These are phyloP conservation scores for Listrodromus nycthemerus DNA, from an alignment of 2,888 invertebrate species.

Conservation along the genomic window DNA sequence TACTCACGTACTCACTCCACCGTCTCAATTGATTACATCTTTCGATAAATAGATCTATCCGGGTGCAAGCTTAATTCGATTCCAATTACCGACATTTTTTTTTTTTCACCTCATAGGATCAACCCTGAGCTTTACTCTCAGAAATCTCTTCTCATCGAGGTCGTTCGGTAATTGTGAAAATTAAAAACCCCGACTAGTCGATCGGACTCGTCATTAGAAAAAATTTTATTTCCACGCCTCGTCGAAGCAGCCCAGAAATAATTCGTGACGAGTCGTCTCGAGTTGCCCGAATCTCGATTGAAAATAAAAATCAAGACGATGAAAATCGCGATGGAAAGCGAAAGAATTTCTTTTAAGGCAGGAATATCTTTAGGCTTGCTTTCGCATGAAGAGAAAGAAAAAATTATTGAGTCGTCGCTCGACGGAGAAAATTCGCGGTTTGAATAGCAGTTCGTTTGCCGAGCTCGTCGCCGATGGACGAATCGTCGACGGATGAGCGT, in stretches of 20 bases:
- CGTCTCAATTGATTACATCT: not conserved
- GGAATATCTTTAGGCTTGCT: not conserved
- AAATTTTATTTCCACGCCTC: not conserved
- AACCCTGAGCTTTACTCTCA: not conserved
- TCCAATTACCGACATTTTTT: not conserved
- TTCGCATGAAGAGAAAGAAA: conserved; percentile 9
- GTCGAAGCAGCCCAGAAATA: not conserved
- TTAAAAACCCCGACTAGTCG: not conserved
- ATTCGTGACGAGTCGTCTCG: too few relatives aligned
- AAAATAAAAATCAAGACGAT: too few relatives aligned
- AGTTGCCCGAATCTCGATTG: not conserved
- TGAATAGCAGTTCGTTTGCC: conserved; percentile 76
- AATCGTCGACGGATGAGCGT: conserved; percentile 25
- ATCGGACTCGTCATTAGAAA: not conserved
- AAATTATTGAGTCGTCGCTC: not conserved
- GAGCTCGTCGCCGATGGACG: conserved; percentile 43
- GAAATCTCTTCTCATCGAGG: not conserved
- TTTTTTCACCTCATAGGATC: not conserved
- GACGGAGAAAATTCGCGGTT: conserved; percentile 29
- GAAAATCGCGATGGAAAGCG: not conserved
- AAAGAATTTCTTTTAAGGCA: too few relatives aligned
- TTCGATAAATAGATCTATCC: not conserved
- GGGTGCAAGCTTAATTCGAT: conserved; percentile 2
- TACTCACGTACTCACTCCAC: not conserved
- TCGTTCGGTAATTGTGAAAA: not conserved